Percentiles rank a stretch among this genome's conserved stretches.
Evolutionary conservation across 1,140 invertebrate species (phyloP).

Genomic region (Sarcophaga peregrina): DNA sequence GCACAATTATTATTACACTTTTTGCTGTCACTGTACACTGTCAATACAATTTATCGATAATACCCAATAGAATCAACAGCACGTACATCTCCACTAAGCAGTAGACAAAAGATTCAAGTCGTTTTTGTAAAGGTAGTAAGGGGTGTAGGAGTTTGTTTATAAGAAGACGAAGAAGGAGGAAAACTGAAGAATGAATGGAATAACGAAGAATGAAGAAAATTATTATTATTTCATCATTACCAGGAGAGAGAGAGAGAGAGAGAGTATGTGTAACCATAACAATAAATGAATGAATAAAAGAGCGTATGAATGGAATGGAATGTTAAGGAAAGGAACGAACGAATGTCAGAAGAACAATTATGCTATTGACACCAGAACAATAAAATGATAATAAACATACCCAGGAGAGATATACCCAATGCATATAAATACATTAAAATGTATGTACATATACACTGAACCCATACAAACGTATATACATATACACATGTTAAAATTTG

Average conservation of each 20-base stretch:
- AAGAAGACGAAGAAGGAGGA: not conserved
- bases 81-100: not conserved
- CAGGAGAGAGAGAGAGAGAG: not conserved
- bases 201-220: conserved; percentile 10
- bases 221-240: conserved; percentile 7
- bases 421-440: not conserved
- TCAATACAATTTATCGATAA: conserved; percentile 14
- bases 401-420: conserved; percentile 16
- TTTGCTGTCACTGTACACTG: not conserved
- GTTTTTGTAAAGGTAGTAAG: not conserved
- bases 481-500: not conserved
- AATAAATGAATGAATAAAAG: not conserved
- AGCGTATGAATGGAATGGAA: not conserved
- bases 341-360: conserved; percentile 38
- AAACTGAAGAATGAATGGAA: not conserved
- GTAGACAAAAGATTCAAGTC: not conserved
- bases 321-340: no score
- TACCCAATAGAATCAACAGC: not conserved
- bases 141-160: not conserved
- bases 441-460: not conserved
- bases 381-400: conserved; percentile 37
- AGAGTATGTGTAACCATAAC: not conserved
- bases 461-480: not conserved
- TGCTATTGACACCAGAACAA: conserved; percentile 41
- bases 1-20: not conserved